A percentile compares a stretch with the other conserved stretches of the same genome.
Conservation (phyloP, 2,888 invertebrate genomes). For the Cephus pygmeus region DNA sequence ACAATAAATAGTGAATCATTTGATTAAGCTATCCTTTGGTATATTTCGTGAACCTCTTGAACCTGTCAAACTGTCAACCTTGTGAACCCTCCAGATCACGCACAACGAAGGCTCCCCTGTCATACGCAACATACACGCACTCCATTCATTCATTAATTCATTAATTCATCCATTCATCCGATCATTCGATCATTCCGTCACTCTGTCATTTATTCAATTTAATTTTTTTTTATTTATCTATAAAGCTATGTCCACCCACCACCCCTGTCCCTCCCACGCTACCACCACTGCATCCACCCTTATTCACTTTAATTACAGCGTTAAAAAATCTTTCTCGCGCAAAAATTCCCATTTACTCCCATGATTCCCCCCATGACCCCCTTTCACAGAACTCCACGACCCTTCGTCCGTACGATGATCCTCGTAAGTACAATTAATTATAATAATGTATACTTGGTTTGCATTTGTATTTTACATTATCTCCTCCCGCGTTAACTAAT, state of each 20-base stretch:
- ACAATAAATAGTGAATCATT: constrained; percentile 54
- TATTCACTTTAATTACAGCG: too few species aligned
- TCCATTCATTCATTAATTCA: background rate
- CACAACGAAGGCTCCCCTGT: background rate
- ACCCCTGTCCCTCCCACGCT: background rate
- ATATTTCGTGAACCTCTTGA: constrained; percentile 40
- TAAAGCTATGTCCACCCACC: constrained; percentile 24
- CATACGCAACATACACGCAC: background rate
- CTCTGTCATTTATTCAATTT: constrained; percentile 15
- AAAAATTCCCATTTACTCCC: background rate
- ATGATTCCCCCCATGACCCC: background rate
- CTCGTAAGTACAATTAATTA: constrained; percentile 60
- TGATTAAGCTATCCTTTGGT: constrained; percentile 53
- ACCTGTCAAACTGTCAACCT: background rate
- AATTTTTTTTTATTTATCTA: constrained; percentile 24
- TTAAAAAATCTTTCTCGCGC: background rate
- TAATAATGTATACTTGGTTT: constrained; percentile 55
- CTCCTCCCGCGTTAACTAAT: constrained; percentile 60
- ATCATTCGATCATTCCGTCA: background rate
- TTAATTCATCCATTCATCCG: background rate
- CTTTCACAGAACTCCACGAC: background rate
- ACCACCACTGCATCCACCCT: too few species aligned
- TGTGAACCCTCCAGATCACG: too few species aligned
- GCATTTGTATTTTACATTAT: constrained; percentile 64
- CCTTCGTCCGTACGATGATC: constrained; percentile 43